Evolutionary conservation across 2,888 invertebrate genomes (phyloP).

Genomic region (Cantharis lateralis): DNA sequence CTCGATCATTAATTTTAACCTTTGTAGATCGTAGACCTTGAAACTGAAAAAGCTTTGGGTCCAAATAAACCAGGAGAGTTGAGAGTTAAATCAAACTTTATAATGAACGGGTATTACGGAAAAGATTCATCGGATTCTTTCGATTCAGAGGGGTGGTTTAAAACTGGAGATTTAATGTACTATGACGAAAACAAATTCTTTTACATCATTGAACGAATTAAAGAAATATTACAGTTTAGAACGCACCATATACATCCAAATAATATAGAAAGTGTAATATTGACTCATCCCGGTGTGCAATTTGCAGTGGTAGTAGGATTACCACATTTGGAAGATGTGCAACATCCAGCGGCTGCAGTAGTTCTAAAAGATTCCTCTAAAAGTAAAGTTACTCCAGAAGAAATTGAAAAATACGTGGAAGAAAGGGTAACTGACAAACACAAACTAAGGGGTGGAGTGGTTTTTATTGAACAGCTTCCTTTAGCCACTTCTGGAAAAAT

Average conservation of each 20-base stretch:
- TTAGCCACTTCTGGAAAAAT: slow-evolving; percentile 31
- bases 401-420: slow-evolving; percentile 33
- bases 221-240: slow-evolving; percentile 58
- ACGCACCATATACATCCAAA: slow-evolving; percentile 69
- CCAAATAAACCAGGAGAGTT: slow-evolving; percentile 60
- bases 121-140: slow-evolving; percentile 52
- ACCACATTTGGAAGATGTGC: slow-evolving; percentile 69
- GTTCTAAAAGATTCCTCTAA: slow-evolving; percentile 5
- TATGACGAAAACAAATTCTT: slow-evolving; percentile 56
- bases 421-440: slow-evolving; percentile 31
- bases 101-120: slow-evolving; percentile 56
- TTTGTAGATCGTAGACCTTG: slow-evolving; percentile 57
- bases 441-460: slow-evolving; percentile 34
- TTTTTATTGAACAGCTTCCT: slow-evolving; percentile 31
- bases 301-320: slow-evolving; percentile 83
- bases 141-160: slow-evolving; percentile 56
- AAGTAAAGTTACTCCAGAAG: slow-evolving; percentile 30
- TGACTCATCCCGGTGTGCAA: slow-evolving; percentile 70
- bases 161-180: slow-evolving; percentile 58
- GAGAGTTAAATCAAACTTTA: slow-evolving; percentile 53
- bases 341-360: slow-evolving; percentile 73
- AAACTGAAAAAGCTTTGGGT: slow-evolving; percentile 55
- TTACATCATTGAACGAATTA: slow-evolving; percentile 57
- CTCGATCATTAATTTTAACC: not conserved
- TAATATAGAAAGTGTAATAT: slow-evolving; percentile 73